Base-by-base conservation (phyloP, 2,888 invertebrate species). In the Limnephilus lunatus region DNA sequence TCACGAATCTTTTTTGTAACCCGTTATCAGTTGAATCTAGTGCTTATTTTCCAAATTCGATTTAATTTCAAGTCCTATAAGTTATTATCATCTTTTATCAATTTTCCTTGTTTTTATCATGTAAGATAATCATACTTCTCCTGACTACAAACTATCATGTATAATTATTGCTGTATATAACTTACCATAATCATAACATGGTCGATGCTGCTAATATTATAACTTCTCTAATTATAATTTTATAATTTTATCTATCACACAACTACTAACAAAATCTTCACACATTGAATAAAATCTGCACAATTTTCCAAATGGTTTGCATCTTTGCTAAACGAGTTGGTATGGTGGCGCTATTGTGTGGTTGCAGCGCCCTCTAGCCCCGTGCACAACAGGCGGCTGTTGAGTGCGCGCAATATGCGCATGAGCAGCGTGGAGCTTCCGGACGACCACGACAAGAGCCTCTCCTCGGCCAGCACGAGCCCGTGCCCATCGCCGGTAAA, bases 381-480 rank as follows among this genome's bases (percentile, higher is more conserved):
- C 93, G 98, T 98, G 90, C 98, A 99, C 94, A 98, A 98, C 95
- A 97, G 98, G 92, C 97, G 98, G 94, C 95, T 98, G 93, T 96
- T 98, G 91, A 98, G 97, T 93, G 97, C 98, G 35, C 97, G 98
- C 93, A 97, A 97, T 93, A 98, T 98, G 94, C 97, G 99, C 93
- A 99, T 99, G 97, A 99, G 98, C 95, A 99, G 99, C 93, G 98
- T 99, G 94, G 99, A 99, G 94, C 96, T 99, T 86, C 99, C 99
- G 1, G 98, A 98, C 94, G 97, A 98, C 93, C 98, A 98, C 92
- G 98, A 98, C 94, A 98, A 99, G 95, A 98, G 98, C 91, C 97
- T 98, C 92, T 99, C 98, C 81, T 99, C 98, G 39, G 98, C 98
- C 93, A 98, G 98, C 95, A 98, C 98, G 30, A 99, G 99, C 83